Evolutionary conservation across 53 echinoderm and acorn worm species (phyloP), one percentile per base, ranked within the genome.

Genomic region (Crossaster papposus): DNA sequence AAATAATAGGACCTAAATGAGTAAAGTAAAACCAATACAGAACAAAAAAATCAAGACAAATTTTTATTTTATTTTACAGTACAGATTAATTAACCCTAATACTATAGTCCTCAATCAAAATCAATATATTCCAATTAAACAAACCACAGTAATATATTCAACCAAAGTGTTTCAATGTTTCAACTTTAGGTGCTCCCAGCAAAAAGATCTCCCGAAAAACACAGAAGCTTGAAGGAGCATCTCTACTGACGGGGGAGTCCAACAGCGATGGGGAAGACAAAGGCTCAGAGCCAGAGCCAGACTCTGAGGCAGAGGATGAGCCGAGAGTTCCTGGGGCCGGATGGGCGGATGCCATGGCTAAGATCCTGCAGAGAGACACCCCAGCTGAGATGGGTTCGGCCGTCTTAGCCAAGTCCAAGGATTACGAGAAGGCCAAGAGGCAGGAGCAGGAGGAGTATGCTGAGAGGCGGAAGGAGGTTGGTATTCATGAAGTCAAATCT

Each of bases 261-360:
- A 92, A 78, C 15, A 93, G 84, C 12, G 89, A 90, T 76, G 93
- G 83, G n/a, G 92, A 85, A 17, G 63, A n/a, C 13, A 35, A 58
- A 31, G 89, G 64, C 22, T 72, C 90, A 15, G 84, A 78, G 0
- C 72, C 53, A 23, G 90, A 88, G 10, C 76, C 73, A 22, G 94
- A 44, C 44, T 44, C 44, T 1, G 44, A 78, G 54, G 87, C 80
- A 12, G 93, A 92, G 32, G 83, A 86, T 15, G 86, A 51, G 23
- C 73, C 78, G 24, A 86, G 91, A 31, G 90, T 79, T 31, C 80
- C 89, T 5, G 94, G 94, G 23, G 94, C 92, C 51, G 99, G 96
- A 86, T 98, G 99, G 99, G 99, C 99, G 51, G 96, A 98, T 80
- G 96, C 89, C 50, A 98, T 98, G 99, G 91, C 99, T 13, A 96